Evolutionary conservation across 2,888 invertebrate genomes (phyloP).

Genomic region (Pharmacophagus antenor): DNA sequence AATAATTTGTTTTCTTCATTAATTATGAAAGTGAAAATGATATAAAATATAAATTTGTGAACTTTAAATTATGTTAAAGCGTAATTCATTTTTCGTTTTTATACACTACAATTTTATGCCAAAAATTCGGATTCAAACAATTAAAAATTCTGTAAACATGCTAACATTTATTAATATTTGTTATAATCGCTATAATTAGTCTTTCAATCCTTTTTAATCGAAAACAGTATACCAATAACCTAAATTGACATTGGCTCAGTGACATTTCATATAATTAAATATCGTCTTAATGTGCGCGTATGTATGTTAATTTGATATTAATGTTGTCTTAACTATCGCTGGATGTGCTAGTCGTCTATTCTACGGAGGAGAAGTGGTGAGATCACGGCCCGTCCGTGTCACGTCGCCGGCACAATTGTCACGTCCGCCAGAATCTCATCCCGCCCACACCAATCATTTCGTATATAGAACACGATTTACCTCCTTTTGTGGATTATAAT

Average conservation of each 20-base stretch:
- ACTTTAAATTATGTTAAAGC: too few relatives aligned
- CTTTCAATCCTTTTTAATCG: too few relatives aligned
- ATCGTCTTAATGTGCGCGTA: conserved; percentile 10
- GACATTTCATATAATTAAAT: background rate
- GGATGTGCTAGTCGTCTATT: conserved; percentile 44
- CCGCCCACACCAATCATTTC: conserved; percentile 33
- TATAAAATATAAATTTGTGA: too few relatives aligned
- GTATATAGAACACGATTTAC: conserved; percentile 31
- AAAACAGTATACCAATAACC: too few relatives aligned
- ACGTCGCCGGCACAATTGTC: conserved; percentile 63
- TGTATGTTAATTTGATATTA: conserved; percentile 32
- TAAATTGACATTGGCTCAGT: background rate
- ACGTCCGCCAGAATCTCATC: conserved; percentile 53
- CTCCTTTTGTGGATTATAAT: conserved; percentile 31
- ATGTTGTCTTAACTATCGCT: conserved; percentile 35
- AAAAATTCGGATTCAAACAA: too few relatives aligned
- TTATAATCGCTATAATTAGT: too few relatives aligned
- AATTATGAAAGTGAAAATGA: too few relatives aligned
- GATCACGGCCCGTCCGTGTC: conserved; percentile 52
- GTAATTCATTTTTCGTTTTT: too few relatives aligned
- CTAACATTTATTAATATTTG: too few relatives aligned
- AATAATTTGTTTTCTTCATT: background rate
- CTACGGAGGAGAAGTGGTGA: conserved; percentile 42
- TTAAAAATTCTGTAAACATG: too few relatives aligned
- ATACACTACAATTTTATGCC: too few relatives aligned